A percentile compares a stretch with the other conserved stretches of the same genome.
Evolutionary conservation across 2,888 invertebrate genomes (phyloP).

Genomic region (Blastobasis adustella): DNA sequence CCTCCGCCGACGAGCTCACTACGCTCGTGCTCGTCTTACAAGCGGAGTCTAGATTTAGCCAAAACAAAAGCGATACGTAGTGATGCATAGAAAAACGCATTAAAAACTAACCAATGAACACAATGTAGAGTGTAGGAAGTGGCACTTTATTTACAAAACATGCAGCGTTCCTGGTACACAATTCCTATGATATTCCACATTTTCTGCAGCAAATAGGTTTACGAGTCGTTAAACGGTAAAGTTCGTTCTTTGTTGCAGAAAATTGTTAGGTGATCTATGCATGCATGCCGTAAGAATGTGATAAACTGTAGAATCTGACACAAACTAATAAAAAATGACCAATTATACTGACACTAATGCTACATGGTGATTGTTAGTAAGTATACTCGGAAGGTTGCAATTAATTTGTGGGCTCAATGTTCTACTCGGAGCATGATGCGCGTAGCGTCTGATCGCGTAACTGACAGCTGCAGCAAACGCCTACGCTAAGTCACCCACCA

Average conservation of each 20-base stretch:
- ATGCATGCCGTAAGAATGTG: constrained; percentile 43
- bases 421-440: constrained; percentile 63
- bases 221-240: constrained; percentile 6
- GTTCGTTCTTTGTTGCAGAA: constrained; percentile 31
- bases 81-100: constrained; percentile 35
- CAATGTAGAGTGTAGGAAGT: constrained; percentile 21
- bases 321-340: constrained; percentile 39
- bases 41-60: constrained; percentile 19
- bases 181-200: constrained; percentile 23
- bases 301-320: constrained; percentile 29
- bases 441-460: constrained; percentile 52
- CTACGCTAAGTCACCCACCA: constrained; percentile 62
- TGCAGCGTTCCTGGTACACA: constrained; percentile 31
- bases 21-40: constrained; percentile 9
- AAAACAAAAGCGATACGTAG: constrained; percentile 33
- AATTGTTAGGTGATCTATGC: constrained; percentile 34
- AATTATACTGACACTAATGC: constrained; percentile 27
- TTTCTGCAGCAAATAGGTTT: constrained; percentile 35
- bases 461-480: constrained; percentile 54
- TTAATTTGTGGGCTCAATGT: constrained; percentile 64
- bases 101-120: constrained; percentile 24
- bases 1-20: not conserved
- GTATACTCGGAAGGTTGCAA: constrained; percentile 24
- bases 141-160: constrained; percentile 31
- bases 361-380: constrained; percentile 61